Percentiles rank a stretch among this genome's conserved stretches.
Evolutionary conservation across 2,888 invertebrate genomes (phyloP).

Genomic region (Melieria picta): DNA sequence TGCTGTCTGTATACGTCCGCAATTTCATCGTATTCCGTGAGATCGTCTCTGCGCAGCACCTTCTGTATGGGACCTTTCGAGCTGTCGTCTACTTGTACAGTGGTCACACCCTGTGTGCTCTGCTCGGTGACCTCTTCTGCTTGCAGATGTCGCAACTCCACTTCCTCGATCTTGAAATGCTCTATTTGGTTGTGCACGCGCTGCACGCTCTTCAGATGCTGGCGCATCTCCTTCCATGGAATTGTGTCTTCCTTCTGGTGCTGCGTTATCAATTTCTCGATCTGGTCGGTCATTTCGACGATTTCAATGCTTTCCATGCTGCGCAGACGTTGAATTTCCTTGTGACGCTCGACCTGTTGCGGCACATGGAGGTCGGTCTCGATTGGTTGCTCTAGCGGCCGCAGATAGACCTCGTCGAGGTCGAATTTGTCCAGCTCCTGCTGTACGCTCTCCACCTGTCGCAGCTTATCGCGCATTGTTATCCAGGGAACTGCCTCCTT

Average conservation of each 20-base stretch:
- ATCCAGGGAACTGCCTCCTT: constrained; percentile 65
- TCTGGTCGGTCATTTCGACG: constrained; percentile 63
- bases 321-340: constrained; percentile 62
- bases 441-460: constrained; percentile 64
- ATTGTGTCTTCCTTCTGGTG: constrained; percentile 59
- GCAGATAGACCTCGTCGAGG: constrained; percentile 66
- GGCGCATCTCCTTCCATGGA: constrained; percentile 65
- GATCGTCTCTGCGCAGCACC: constrained; percentile 57
- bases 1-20: constrained; percentile 54
- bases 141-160: constrained; percentile 62
- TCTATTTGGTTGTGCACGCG: constrained; percentile 65
- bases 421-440: constrained; percentile 63
- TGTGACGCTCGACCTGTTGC: constrained; percentile 61
- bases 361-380: constrained; percentile 51
- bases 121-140: constrained; percentile 56
- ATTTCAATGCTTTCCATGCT: constrained; percentile 64
- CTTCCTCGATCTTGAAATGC: constrained; percentile 66
- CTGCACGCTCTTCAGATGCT: constrained; percentile 63
- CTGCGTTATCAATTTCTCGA: constrained; percentile 61
- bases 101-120: constrained; percentile 70
- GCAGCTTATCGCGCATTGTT: constrained; percentile 63
- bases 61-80: constrained; percentile 60
- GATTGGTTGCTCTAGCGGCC: constrained; percentile 55
- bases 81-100: constrained; percentile 67
- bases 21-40: constrained; percentile 55